phyloP scores from a whole-genome alignment of 2,113 vertebrate genomes.

The Nipponia nippon region DNA sequence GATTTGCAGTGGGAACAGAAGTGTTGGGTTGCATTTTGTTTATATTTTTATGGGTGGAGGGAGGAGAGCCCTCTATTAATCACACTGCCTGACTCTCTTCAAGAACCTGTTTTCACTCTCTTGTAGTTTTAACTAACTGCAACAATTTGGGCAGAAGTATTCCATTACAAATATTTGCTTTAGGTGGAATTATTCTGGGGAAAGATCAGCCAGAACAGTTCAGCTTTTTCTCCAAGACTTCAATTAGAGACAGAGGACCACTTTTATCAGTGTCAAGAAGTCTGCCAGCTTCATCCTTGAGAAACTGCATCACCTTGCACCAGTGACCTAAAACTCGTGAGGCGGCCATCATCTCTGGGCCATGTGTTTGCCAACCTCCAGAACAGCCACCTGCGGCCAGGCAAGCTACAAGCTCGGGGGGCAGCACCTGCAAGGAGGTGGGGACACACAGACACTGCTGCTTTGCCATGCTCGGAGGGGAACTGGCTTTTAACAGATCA shows the following conservation, averaged over 20 bases:
- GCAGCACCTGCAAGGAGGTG: background rate
- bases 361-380: background rate
- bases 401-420: background rate
- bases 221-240: background rate
- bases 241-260: background rate
- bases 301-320: background rate
- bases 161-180: constrained; percentile 3
- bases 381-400: background rate
- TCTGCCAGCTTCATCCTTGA: background rate
- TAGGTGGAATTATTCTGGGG: background rate
- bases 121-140: background rate
- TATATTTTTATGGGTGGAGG: background rate
- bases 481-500: background rate
- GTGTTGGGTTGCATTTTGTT: constrained; percentile 1
- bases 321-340: background rate
- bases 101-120: background rate
- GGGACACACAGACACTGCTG: background rate
- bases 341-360: fast-evolving
- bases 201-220: background rate
- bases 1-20: background rate
- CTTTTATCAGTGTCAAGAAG: background rate
- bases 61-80: background rate
- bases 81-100: background rate
- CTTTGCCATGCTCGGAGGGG: background rate
- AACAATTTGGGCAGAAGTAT: background rate